Evolutionary conservation across 1,140 invertebrate genomes (phyloP).

Genomic region (Solenopsis invicta): DNA sequence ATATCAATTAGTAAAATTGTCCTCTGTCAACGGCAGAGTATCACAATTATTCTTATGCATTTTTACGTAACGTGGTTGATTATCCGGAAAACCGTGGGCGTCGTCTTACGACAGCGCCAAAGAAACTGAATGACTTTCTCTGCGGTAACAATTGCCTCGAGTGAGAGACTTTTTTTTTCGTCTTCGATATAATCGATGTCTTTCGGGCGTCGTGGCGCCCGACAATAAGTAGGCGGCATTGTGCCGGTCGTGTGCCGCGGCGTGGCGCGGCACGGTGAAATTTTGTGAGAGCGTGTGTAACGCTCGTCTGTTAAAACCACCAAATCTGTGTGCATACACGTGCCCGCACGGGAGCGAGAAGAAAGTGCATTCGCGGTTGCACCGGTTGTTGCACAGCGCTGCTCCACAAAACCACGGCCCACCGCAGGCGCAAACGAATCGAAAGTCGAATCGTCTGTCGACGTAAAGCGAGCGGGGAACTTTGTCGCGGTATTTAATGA

Average conservation of each 20-base stretch:
- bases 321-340: constrained; percentile 69
- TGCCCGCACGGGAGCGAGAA: constrained; percentile 64
- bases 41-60: constrained; percentile 34
- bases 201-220: constrained; percentile 43
- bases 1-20: background rate
- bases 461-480: constrained; percentile 38
- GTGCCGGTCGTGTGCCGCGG: constrained; percentile 41
- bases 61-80: constrained; percentile 53
- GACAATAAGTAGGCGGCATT: constrained; percentile 40
- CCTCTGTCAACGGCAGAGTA: background rate
- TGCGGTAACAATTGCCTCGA: constrained; percentile 48
- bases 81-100: constrained; percentile 40
- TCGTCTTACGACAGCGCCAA: constrained; percentile 29
- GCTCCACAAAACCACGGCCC: constrained; percentile 75
- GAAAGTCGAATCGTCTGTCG: constrained; percentile 69
- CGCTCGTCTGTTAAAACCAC: constrained; percentile 72
- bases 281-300: constrained; percentile 75
- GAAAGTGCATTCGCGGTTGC: constrained; percentile 76
- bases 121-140: constrained; percentile 65
- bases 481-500: constrained; percentile 55
- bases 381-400: constrained; percentile 76
- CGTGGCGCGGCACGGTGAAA: constrained; percentile 64
- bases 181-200: constrained; percentile 70
- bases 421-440: constrained; percentile 70
- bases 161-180: constrained; percentile 37